These are phyloP conservation scores for Emys orbicularis DNA, from an alignment of 2,797 vertebrate genomes.

Conservation along the genomic window DNA sequence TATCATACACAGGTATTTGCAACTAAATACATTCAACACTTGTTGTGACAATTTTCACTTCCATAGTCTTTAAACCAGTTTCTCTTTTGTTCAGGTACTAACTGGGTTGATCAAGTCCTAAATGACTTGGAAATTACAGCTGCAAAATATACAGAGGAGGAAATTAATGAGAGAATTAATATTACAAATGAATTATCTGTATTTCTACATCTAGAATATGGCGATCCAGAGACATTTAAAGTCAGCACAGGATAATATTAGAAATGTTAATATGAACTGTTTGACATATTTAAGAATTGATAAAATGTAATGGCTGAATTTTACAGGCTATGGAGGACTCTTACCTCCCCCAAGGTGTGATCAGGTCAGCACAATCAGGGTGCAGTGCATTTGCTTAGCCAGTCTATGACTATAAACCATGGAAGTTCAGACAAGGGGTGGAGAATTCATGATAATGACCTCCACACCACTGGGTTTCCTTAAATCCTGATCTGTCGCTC, in stretches of 20 bases:
- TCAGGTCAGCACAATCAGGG: neutral
- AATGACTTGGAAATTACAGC: neutral
- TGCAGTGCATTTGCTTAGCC: neutral
- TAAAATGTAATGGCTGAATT: neutral
- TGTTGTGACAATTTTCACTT: neutral
- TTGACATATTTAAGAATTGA: neutral
- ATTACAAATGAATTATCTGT: constrained; percentile 23
- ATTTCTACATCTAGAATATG: constrained; percentile 34
- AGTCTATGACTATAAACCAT: neutral
- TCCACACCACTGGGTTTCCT: neutral
- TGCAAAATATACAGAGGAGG: constrained; percentile 56
- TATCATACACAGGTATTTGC: neutral
- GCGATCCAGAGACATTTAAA: constrained; percentile 6
- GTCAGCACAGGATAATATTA: neutral
- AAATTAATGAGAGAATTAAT: constrained; percentile 31
- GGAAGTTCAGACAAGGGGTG: neutral
- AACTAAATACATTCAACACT: neutral
- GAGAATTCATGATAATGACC: neutral
- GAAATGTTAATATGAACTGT: neutral
- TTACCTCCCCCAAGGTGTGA: neutral
- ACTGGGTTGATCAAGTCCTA: constrained; percentile 37
- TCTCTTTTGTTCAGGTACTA: neutral
- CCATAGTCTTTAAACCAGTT: neutral
- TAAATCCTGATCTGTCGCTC: neutral
- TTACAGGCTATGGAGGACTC: neutral